Percentiles rank a stretch among this genome's conserved stretches.
Evolutionary conservation across 2,888 invertebrate species (phyloP).

Genomic region (Drosophila antonietae): DNA sequence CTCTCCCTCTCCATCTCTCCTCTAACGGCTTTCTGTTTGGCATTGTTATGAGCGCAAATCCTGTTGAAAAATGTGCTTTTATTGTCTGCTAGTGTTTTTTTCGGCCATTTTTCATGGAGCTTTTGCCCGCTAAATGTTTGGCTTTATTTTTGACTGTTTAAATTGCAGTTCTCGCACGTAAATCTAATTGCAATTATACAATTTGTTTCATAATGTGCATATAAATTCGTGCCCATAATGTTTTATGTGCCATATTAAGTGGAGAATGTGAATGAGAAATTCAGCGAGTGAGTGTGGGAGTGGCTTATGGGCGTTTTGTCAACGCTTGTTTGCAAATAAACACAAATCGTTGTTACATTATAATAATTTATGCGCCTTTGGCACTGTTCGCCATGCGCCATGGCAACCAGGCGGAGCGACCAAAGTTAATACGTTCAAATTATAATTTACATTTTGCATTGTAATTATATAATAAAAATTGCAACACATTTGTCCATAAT

Average conservation of each 20-base stretch:
- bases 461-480: constrained; percentile 46
- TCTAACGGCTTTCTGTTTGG: background rate
- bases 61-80: constrained; percentile 32
- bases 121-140: constrained; percentile 12
- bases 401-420: constrained; percentile 27
- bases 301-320: constrained; percentile 22
- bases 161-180: constrained; percentile 51
- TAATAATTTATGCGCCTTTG: constrained; percentile 64
- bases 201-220: constrained; percentile 68
- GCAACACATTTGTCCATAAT: constrained; percentile 28
- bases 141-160: constrained; percentile 26
- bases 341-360: constrained; percentile 66
- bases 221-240: constrained; percentile 53
- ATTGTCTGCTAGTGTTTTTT: constrained; percentile 19
- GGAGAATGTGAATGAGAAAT: background rate
- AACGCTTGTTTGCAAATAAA: constrained; percentile 70
- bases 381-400: background rate
- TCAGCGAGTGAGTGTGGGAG: background rate
- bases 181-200: constrained; percentile 78
- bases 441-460: constrained; percentile 54
- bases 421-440: constrained; percentile 55
- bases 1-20: background rate
- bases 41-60: constrained; percentile 24
- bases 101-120: constrained; percentile 23
- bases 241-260: constrained; percentile 37